These are phyloP conservation scores for Dione vanillae DNA, from an alignment of 2,888 invertebrate genomes.

Conservation along the genomic window DNA sequence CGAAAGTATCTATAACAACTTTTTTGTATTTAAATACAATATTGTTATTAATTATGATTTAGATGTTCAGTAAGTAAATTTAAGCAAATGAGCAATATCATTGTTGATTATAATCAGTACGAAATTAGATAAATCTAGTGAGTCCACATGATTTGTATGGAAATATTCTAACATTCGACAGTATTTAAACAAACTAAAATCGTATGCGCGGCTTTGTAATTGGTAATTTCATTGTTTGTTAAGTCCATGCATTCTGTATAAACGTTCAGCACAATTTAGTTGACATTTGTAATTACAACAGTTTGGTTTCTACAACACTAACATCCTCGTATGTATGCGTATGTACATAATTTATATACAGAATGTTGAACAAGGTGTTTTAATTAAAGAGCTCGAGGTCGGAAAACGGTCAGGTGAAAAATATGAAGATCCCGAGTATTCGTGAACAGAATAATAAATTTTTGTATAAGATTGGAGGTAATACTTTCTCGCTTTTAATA, in stretches of 20 bases:
- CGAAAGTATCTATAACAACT: too few relatives aligned
- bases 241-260: constrained; percentile 29
- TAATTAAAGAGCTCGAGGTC: constrained; percentile 9
- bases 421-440: constrained; percentile 4
- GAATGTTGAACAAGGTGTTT: constrained; percentile 14
- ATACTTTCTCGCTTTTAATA: not conserved
- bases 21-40: too few relatives aligned
- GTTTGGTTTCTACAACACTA: constrained; percentile 9
- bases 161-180: constrained; percentile 62
- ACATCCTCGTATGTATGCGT: not conserved
- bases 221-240: constrained; percentile 38
- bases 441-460: not conserved
- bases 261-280: constrained; percentile 26
- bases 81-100: too few relatives aligned
- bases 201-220: constrained; percentile 30
- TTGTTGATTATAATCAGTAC: not conserved
- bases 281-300: constrained; percentile 25
- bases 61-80: too few relatives aligned
- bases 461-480: not conserved
- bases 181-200: constrained; percentile 38
- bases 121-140: constrained; percentile 18
- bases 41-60: too few relatives aligned
- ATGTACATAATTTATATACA: not conserved
- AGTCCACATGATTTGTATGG: constrained; percentile 71
- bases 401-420: constrained; percentile 20